Evolutionary conservation across 2,888 invertebrate species (phyloP).

Genomic region (Euzophera pinguis): DNA sequence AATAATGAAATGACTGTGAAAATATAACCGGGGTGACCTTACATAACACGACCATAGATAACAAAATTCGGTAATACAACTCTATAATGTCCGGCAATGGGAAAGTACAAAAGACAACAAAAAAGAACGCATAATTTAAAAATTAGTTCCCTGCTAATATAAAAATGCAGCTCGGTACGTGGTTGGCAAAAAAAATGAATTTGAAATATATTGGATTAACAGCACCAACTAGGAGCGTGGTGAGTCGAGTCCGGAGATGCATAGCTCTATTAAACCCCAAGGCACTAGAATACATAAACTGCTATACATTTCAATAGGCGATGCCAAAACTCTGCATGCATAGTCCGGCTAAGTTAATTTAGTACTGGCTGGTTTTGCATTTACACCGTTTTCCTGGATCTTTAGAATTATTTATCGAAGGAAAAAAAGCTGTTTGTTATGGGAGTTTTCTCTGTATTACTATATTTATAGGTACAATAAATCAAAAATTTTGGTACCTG

Average conservation of each 20-base stretch:
- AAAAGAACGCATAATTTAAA: not conserved
- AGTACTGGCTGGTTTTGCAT: not conserved
- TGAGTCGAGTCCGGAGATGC: not conserved
- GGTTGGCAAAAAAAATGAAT: conserved; percentile 2
- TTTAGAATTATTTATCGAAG: too few relatives aligned
- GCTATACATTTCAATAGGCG: conserved; percentile 3
- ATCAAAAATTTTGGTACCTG: too few relatives aligned
- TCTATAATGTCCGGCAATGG: too few relatives aligned
- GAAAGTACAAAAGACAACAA: not conserved
- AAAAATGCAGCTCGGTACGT: not conserved
- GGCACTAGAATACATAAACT: conserved; percentile 7
- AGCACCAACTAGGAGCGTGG: not conserved
- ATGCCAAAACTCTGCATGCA: not conserved
- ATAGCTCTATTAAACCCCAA: not conserved
- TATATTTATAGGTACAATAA: too few relatives aligned
- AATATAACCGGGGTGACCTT: too few relatives aligned
- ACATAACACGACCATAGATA: too few relatives aligned
- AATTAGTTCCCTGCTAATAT: too few relatives aligned
- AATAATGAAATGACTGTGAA: too few relatives aligned
- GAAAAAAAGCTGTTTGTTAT: too few relatives aligned
- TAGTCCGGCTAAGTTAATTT: not conserved
- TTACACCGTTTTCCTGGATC: too few relatives aligned
- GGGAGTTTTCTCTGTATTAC: too few relatives aligned
- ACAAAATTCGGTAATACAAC: too few relatives aligned
- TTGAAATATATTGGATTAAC: conserved; percentile 6